phyloP scores from a whole-genome alignment of 2,113 vertebrate species.

The Salvelinus alpinus region DNA sequence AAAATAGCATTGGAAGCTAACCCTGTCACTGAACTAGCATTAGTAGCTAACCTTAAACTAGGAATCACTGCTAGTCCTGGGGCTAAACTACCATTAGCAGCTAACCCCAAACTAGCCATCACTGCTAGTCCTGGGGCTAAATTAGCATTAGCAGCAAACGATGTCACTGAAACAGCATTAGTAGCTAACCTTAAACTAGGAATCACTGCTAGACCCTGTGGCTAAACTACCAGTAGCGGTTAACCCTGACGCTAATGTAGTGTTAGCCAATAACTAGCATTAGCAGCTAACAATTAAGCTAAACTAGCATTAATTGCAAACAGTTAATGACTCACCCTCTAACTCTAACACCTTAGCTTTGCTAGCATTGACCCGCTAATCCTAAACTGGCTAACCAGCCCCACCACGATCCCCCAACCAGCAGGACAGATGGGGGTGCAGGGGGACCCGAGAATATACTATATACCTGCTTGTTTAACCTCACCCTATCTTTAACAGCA shows the following conservation, averaged over 20 bases:
- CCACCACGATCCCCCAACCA: neutral
- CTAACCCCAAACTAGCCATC: neutral
- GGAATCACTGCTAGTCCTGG: too few species aligned
- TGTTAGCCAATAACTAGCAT: neutral
- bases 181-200: neutral
- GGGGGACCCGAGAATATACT: neutral
- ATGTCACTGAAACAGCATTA: neutral
- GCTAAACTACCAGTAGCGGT: neutral
- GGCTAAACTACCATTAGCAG: neutral
- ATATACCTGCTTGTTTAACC: neutral
- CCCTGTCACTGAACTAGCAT: neutral
- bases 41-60: neutral
- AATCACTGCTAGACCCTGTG: neutral
- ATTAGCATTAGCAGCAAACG: neutral
- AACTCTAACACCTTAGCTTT: neutral
- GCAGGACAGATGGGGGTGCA: neutral
- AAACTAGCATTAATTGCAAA: neutral
- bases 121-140: neutral
- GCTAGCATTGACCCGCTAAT: neutral
- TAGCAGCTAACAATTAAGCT: neutral
- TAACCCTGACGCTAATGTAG: neutral
- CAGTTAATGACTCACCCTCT: neutral
- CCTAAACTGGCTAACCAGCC: neutral
- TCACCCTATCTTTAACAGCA: neutral
- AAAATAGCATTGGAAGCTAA: neutral